Conservation (phyloP, 2,888 invertebrate species). For the Endotricha flammealis region DNA sequence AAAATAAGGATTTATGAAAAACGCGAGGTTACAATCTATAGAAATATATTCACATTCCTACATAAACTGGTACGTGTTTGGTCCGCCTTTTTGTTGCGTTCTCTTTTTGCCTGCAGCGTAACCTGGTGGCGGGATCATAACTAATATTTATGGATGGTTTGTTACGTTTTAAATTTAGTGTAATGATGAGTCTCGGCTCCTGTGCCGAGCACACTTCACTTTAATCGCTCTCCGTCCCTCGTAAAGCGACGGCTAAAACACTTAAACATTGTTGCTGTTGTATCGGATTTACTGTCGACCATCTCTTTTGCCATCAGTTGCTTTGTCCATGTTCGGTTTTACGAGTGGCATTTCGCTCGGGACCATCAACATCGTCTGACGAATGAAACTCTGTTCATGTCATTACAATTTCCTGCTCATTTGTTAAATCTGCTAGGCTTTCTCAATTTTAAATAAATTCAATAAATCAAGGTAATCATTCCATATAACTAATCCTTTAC, state of each 20-base stretch:
- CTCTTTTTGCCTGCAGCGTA: constrained; percentile 50
- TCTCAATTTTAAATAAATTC: no score
- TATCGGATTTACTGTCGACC: constrained; percentile 31
- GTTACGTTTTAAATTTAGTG: constrained; percentile 63
- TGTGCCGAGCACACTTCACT: constrained; percentile 27
- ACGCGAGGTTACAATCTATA: constrained; percentile 17
- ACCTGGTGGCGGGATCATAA: constrained; percentile 57
- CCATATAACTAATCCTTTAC: no score
- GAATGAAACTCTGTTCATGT: constrained; percentile 22
- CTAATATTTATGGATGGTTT: constrained; percentile 61
- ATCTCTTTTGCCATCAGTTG: constrained; percentile 19
- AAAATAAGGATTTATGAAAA: constrained; percentile 21
- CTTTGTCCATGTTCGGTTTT: constrained; percentile 20
- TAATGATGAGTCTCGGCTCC: constrained; percentile 47
- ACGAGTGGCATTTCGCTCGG: constrained; percentile 20
- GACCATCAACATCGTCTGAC: constrained; percentile 10
- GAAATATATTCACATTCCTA: constrained; percentile 18
- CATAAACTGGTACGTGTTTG: constrained; percentile 19
- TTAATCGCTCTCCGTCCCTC: constrained; percentile 26
- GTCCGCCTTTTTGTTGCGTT: constrained; percentile 37
- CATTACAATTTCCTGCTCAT: constrained; percentile 19
- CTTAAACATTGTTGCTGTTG: constrained; percentile 29
- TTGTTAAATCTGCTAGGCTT: no score
- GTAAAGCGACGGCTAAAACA: constrained; percentile 24
- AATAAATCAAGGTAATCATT: no score